Conservation (phyloP, 92 coral and sea anemone species). For the Epizoanthus stellaris region DNA sequence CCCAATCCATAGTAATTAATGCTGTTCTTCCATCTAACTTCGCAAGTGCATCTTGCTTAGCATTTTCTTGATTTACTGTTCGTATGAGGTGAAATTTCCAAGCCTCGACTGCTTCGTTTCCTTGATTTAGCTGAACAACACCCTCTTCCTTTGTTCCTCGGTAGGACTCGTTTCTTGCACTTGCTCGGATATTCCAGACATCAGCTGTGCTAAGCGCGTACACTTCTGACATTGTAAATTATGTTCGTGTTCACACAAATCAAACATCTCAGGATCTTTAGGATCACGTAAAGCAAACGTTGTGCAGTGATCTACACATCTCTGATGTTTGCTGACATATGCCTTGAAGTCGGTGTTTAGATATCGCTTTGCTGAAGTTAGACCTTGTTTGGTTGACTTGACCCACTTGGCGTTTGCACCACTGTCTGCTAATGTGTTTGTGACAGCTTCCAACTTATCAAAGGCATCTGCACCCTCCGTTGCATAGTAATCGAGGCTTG, state of each 20-base stretch:
- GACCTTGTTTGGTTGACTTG: conserved; percentile 26
- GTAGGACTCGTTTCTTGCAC: conserved; percentile 21
- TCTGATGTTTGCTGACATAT: conserved; percentile 9
- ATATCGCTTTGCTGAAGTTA: conserved; percentile 24
- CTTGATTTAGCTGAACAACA: conserved; percentile 9
- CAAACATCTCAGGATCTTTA: background rate
- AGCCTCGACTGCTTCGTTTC: conserved; percentile 14
- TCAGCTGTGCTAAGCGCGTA: conserved; percentile 19
- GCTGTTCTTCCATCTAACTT: conserved; percentile 22
- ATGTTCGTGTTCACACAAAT: conserved; percentile 9
- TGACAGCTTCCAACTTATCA: conserved; percentile 8
- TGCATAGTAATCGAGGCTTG: conserved; percentile 11
- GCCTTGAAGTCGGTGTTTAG: conserved; percentile 17
- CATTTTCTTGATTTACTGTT: conserved; percentile 34
- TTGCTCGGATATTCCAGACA: conserved; percentile 2
- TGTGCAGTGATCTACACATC: conserved; percentile 26
- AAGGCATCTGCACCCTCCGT: conserved; percentile 23
- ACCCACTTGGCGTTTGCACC: conserved; percentile 22
- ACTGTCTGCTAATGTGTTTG: conserved; percentile 8
- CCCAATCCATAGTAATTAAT: conserved; percentile 26
- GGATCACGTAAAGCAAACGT: conserved; percentile 5
- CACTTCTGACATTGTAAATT: conserved; percentile 18
- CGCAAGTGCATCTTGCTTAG: conserved; percentile 19
- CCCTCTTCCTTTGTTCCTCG: conserved; percentile 6
- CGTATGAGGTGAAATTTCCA: conserved; percentile 8